phyloP scores from a whole-genome alignment of 2,888 invertebrate species.

The Drosophila buzzatii region DNA sequence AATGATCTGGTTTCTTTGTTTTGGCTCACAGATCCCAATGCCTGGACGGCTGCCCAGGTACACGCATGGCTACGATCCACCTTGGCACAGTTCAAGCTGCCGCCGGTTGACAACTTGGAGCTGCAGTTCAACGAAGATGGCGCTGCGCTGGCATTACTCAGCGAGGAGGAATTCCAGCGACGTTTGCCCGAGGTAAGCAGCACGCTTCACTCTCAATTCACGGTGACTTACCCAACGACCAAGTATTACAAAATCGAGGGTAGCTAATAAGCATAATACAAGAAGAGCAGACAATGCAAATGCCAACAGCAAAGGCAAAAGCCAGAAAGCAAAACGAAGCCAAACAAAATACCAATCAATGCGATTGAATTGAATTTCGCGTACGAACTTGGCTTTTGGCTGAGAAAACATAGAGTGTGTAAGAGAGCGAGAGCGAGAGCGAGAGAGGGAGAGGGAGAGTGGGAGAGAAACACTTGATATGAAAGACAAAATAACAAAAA shows the following conservation, averaged over 20 bases:
- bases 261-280: slow-evolving; percentile 59
- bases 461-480: slow-evolving; percentile 33
- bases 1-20: background rate
- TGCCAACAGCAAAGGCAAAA: slow-evolving; percentile 38
- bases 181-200: slow-evolving; percentile 91
- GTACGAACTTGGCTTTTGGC: slow-evolving; percentile 48
- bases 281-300: slow-evolving; percentile 61
- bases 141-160: slow-evolving; percentile 90
- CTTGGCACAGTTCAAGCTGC: slow-evolving; percentile 91
- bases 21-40: slow-evolving; percentile 91
- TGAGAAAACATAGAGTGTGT: slow-evolving; percentile 35
- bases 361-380: slow-evolving; percentile 75
- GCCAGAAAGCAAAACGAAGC: slow-evolving; percentile 38
- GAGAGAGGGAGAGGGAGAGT: slow-evolving; percentile 39
- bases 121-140: slow-evolving; percentile 94
- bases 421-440: slow-evolving; percentile 45
- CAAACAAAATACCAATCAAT: slow-evolving; percentile 67
- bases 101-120: slow-evolving; percentile 90
- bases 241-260: slow-evolving; percentile 69
- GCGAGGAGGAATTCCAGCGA: slow-evolving; percentile 94
- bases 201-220: background rate
- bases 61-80: slow-evolving; percentile 96
- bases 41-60: slow-evolving; percentile 94
- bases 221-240: slow-evolving; percentile 51
- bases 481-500: slow-evolving; percentile 60